Evolutionary conservation across 2,113 vertebrate species (phyloP), one percentile per base, ranked within the genome.

Genomic region (Chamaetylas fuelleborni): DNA sequence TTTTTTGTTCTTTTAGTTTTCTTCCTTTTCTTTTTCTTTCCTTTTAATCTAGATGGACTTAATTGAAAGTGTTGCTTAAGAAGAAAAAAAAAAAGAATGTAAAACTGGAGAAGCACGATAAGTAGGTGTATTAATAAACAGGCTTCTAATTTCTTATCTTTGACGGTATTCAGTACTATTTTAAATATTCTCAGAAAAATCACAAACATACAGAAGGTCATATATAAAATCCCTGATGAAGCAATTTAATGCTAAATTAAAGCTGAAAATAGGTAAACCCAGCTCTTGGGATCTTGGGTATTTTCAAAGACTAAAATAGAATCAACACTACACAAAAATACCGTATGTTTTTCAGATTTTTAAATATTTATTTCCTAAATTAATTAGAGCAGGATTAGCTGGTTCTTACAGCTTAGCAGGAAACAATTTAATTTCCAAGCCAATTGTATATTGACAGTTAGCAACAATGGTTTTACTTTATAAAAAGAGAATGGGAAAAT

Each of bases 341-440:
- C 31, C 24, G 2, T 84, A 86, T 50, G 51, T 94, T 97, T 94
- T 92, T 90, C 82, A 96, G 93, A 95, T 94, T 97, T 96, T 96
- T 77, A 95, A 95, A 95, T 95, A 97, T 96, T 96, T 97, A 97
- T 97, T 97, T 96, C 95, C 76, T 90, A 97, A 97, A 96, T 89
- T 93, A 97, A 97, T 96, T 86, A 89, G 87, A 97, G 88, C 50
- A 95, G 86, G 92, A 88, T 91, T 95, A 89, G 74, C 82, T 90
- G 38, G 62, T 96, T 95, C 88, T 90, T 95, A 81, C 77, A 93
- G 74, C 81, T 95, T 97, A 92, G 85, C 83, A 98, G 96, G 92
- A 98, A 97, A 97, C 94, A 95, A 93, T 96, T 96, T 80, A 91
- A 97, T 97, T 97, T 96, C 92, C 54, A 96, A 97, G 92, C 87